Base-by-base conservation (phyloP, 2,888 invertebrate genomes). In the Griposia aprilina region DNA sequence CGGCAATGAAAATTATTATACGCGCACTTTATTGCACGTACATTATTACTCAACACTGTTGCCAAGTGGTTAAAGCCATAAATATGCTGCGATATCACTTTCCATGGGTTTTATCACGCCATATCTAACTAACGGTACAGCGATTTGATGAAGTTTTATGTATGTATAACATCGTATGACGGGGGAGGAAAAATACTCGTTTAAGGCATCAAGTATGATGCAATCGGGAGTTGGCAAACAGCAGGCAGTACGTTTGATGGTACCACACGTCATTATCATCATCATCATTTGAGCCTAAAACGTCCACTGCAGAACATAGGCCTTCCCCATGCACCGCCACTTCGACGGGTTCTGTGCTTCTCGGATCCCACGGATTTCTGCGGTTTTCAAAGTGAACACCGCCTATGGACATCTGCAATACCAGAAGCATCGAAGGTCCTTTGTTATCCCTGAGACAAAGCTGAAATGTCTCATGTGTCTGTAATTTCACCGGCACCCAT, bases 121-220 rank as follows among this genome's bases (percentile, higher is more conserved):
- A 15, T 66, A 82, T 66, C 75, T 74, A 81, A 66, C 75, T 74
- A 81, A 66, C 82, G 17, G 45, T 36, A 66, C 30, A 59, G 11
- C 50, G 13, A 15, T 52, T 59, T 45, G 23, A 81, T 81, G 65
- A 82, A 76, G 65, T 59, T 50, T 10, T 41, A n/a, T 50, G 63
- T 80, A 63, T 8, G 20, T 82, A n/a, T 36, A n/a, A 10, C 36
- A 62, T 15, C 3, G 20, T 48, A 15, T 41, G 23, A n/a, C 17
- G 23, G 8, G 8, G 23, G 5, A 48, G 26, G 62, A 45, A 60
- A 67, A 52, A 15, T 17, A 52, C n/a, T 41, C 26, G 20, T 41
- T 59, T 30, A 50, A 23, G 0, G 23, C 13, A 36, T 17, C 13
- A 45, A 48, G 11, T n/a, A 6, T 52, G 71, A 63, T 6, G 65